These are phyloP conservation scores for Sinocyclocheilus maitianheensis DNA, from an alignment of 2,113 vertebrate genomes.

Conservation along the genomic window DNA sequence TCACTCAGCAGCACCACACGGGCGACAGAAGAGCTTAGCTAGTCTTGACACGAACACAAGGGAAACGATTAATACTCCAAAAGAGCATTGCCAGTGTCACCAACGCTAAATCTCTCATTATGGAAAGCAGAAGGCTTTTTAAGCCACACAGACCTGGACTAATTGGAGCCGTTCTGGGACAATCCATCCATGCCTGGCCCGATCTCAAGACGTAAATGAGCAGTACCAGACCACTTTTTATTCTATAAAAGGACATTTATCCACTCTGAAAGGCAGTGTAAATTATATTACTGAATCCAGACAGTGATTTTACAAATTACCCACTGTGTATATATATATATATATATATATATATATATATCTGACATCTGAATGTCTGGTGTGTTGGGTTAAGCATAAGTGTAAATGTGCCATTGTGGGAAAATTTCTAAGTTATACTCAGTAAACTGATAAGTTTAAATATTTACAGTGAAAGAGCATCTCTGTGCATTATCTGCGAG, in stretches of 20 bases:
- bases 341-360: too few species aligned
- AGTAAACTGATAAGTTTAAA: too few species aligned
- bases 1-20: constrained; percentile 10
- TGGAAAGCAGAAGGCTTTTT: constrained; percentile 14
- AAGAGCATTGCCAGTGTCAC: background rate
- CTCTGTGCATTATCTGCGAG: constrained; percentile 36
- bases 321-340: too few species aligned
- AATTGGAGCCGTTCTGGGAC: constrained; percentile 5
- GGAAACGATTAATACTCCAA: constrained; percentile 33
- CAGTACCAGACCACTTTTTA: background rate
- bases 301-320: background rate
- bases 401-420: too few species aligned
- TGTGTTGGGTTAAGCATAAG: too few species aligned
- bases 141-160: background rate
- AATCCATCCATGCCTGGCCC: background rate
- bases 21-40: constrained; percentile 28
- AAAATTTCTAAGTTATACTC: too few species aligned
- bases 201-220: constrained; percentile 7
- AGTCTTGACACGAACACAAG: constrained; percentile 23
- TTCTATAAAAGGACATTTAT: background rate
- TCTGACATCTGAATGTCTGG: too few species aligned
- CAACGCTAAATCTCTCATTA: background rate
- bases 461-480: constrained; percentile 23
- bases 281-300: background rate
- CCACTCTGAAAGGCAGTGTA: background rate